Evolutionary conservation across 2,113 vertebrate species (phyloP).

Genomic region (Oxygymnocypris stewartii): DNA sequence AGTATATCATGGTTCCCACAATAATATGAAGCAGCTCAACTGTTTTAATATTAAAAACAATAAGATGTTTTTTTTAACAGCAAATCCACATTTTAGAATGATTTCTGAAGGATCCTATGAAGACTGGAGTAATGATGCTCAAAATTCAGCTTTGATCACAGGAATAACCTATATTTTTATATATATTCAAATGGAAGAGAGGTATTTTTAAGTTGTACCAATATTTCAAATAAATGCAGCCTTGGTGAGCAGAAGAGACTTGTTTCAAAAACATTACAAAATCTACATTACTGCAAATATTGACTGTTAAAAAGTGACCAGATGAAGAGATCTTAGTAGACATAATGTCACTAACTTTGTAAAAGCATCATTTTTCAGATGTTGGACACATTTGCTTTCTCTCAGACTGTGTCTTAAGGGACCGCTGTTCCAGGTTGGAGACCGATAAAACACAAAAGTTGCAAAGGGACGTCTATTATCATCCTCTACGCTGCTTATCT

Average conservation of each 20-base stretch:
- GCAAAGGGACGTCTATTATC: constrained; percentile 51
- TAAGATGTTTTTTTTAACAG: too few relatives aligned
- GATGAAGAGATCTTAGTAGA: not conserved
- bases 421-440: constrained; percentile 32
- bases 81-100: too few relatives aligned
- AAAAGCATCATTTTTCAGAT: not conserved
- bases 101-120: too few relatives aligned
- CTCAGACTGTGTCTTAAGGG: constrained; percentile 25
- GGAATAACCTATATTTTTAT: too few relatives aligned
- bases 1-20: too few relatives aligned
- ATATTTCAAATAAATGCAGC: not conserved
- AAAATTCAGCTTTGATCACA: too few relatives aligned
- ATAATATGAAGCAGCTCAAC: too few relatives aligned
- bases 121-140: too few relatives aligned
- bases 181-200: too few relatives aligned
- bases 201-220: not conserved
- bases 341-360: not conserved
- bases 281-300: not conserved
- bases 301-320: not conserved
- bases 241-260: not conserved
- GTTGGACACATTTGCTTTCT: not conserved
- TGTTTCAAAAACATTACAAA: not conserved
- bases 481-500: constrained; percentile 51
- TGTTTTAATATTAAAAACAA: too few relatives aligned
- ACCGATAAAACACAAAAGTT: constrained; percentile 46